Percentiles rank a stretch among this genome's conserved stretches.
These are phyloP conservation scores for Heliconius aoede DNA, from an alignment of 2,888 invertebrate species.

Conservation along the genomic window DNA sequence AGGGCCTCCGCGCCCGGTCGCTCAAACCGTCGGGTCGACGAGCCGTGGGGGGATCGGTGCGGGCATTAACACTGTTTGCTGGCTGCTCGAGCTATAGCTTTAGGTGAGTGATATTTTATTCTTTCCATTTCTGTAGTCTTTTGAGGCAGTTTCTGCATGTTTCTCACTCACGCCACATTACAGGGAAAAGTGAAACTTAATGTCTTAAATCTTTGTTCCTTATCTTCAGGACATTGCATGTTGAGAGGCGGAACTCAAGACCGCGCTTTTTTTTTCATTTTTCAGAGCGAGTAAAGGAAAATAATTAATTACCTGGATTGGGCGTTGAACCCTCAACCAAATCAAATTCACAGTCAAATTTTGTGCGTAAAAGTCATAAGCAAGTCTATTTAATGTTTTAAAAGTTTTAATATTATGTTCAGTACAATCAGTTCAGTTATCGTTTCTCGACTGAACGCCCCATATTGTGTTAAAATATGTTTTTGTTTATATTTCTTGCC, in stretches of 20 bases:
- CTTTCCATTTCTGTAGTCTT: no score
- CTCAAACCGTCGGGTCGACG: slow-evolving; percentile 74
- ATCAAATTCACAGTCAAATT: not conserved
- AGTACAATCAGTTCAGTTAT: not conserved
- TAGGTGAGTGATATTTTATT: slow-evolving; percentile 57
- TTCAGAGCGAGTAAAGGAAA: no score
- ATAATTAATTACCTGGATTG: not conserved
- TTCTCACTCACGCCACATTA: no score
- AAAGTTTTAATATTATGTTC: not conserved
- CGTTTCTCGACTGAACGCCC: slow-evolving; percentile 9
- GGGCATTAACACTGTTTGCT: slow-evolving; percentile 65
- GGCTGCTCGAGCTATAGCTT: slow-evolving; percentile 73
- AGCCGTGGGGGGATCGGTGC: slow-evolving; percentile 80
- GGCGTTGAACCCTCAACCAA: not conserved
- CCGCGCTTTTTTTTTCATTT: no score
- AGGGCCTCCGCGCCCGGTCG: slow-evolving; percentile 82
- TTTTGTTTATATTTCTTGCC: slow-evolving; percentile 10
- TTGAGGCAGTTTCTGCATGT: no score
- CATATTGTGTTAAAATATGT: not conserved
- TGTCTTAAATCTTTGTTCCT: no score
- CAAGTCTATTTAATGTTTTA: not conserved
- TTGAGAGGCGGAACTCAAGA: not conserved
- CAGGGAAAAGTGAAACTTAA: no score
- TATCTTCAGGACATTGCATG: not conserved
- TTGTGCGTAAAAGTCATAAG: not conserved